These are phyloP conservation scores for Cyprinodon brontotheroides DNA, from an alignment of 2,113 vertebrate species.

Conservation along the genomic window DNA sequence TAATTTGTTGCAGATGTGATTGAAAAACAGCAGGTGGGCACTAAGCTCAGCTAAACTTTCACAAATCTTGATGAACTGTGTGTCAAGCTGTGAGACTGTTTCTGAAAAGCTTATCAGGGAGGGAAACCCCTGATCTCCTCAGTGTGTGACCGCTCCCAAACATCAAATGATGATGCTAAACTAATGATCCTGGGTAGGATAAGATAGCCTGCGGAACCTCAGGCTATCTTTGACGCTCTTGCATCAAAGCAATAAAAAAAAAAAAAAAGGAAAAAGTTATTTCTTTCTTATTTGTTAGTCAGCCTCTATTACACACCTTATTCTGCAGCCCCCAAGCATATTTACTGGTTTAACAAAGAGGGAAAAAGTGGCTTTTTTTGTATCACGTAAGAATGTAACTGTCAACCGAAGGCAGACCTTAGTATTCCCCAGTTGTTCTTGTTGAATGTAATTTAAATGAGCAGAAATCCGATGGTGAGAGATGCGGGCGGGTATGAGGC, in stretches of 20 bases:
- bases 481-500: neutral
- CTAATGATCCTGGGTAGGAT: conserved; percentile 24
- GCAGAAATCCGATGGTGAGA: conserved; percentile 29
- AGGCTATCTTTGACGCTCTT: neutral
- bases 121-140: neutral
- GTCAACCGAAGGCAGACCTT: conserved; percentile 33
- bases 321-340: conserved; percentile 25
- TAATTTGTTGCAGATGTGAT: conserved; percentile 21
- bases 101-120: neutral
- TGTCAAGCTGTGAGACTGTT: neutral
- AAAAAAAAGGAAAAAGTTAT: conserved; percentile 45
- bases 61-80: neutral
- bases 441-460: conserved; percentile 47
- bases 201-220: conserved; percentile 8
- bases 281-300: conserved; percentile 47
- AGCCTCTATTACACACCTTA: conserved; percentile 33
- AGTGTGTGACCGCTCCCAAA: neutral
- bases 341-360: conserved; percentile 25
- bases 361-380: conserved; percentile 35
- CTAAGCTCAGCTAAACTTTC: conserved; percentile 47
- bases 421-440: conserved; percentile 5
- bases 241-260: conserved; percentile 29
- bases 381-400: conserved; percentile 41
- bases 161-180: neutral
- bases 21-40: conserved; percentile 64